Percentiles rank a stretch among this genome's conserved stretches.
These are phyloP conservation scores for Epinotia nisella DNA, from an alignment of 2,888 invertebrate genomes.

Conservation along the genomic window DNA sequence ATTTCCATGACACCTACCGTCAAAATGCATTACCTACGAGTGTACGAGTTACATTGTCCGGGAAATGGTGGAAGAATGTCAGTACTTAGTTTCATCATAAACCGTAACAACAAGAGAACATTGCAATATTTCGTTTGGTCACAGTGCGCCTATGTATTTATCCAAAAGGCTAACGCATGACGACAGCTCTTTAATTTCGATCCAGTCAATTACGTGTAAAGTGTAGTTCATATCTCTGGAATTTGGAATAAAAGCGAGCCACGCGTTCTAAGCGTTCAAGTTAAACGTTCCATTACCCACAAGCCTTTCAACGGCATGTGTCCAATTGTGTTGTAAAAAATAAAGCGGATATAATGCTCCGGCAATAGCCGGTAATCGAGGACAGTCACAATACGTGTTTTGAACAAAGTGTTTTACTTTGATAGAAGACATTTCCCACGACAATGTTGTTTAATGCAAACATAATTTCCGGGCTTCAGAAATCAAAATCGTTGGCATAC, in stretches of 20 bases:
- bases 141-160: no score
- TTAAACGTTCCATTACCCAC: slow-evolving; percentile 17
- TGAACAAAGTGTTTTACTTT: slow-evolving; percentile 1
- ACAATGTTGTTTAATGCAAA: background rate
- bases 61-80: no score
- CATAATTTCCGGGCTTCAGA: background rate
- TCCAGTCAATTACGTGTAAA: no score
- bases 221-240: background rate
- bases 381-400: slow-evolving; percentile 20
- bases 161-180: no score
- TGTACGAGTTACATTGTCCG: no score
- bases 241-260: slow-evolving; percentile 21
- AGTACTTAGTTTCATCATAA: no score
- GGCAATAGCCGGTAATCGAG: slow-evolving; percentile 18
- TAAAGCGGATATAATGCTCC: slow-evolving; percentile 24
- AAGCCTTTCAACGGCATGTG: slow-evolving; percentile 20
- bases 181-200: no score
- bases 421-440: background rate
- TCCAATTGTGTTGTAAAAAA: slow-evolving; percentile 25
- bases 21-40: no score
- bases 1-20: no score
- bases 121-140: no score
- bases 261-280: slow-evolving; percentile 19
- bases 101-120: no score
- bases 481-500: background rate